Percentiles rank a stretch among this genome's conserved stretches.
These are phyloP conservation scores for Flexamia atlantica DNA, from an alignment of 2,888 invertebrate species.

Conservation along the genomic window DNA sequence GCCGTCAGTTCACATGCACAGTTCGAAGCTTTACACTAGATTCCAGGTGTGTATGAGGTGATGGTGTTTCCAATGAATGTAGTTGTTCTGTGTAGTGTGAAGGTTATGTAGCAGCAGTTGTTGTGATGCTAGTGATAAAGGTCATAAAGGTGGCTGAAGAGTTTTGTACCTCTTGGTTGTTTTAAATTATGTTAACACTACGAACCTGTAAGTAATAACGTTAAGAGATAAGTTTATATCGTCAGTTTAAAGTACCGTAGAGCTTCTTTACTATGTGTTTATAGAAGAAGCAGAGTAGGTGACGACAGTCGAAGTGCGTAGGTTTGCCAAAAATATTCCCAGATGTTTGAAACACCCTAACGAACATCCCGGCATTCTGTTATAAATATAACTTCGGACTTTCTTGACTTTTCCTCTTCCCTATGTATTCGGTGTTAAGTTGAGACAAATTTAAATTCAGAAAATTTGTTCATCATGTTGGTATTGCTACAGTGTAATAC, in stretches of 20 bases:
- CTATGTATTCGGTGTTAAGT: too few species aligned
- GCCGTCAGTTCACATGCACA: slow-evolving; percentile 58
- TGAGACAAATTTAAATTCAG: too few species aligned
- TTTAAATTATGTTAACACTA: too few species aligned
- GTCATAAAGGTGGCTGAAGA: too few species aligned
- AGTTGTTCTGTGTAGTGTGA: background rate
- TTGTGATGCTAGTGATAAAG: background rate
- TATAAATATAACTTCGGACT: background rate
- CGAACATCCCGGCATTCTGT: background rate
- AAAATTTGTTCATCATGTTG: too few species aligned
- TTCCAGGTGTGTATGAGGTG: slow-evolving; percentile 55
- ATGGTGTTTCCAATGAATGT: background rate
- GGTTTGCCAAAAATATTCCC: slow-evolving; percentile 44
- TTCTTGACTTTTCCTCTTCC: too few species aligned
- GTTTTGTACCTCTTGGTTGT: background rate
- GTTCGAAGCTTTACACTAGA: slow-evolving; percentile 37
- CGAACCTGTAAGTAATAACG: background rate
- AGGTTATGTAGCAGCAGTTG: background rate
- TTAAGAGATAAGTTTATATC: too few species aligned
- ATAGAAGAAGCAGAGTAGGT: background rate
- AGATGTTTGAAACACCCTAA: slow-evolving; percentile 17
- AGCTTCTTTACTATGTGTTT: background rate
- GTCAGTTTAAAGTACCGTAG: background rate
- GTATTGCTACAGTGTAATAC: too few species aligned
- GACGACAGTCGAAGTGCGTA: slow-evolving; percentile 30